These are phyloP conservation scores for Sylvilagus bachmani DNA, from an alignment of 2,113 vertebrate species.

Conservation along the genomic window DNA sequence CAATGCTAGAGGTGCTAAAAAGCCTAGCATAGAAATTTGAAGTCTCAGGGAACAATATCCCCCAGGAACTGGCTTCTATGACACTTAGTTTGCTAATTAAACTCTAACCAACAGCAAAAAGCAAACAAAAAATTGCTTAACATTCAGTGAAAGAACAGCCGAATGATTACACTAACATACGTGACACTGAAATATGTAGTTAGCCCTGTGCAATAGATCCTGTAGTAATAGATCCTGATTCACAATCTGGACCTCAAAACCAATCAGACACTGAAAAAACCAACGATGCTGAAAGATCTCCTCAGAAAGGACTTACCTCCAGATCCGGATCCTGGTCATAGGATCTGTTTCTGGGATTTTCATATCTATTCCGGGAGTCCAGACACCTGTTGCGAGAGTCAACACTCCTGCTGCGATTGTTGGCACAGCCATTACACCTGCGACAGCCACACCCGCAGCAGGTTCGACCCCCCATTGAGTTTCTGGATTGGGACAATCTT, in stretches of 20 bases:
- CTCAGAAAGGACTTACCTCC: slow-evolving; percentile 73
- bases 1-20: slow-evolving; percentile 18
- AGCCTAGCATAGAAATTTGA: neutral
- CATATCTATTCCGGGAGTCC: slow-evolving; percentile 61
- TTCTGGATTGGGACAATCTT: neutral
- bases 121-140: neutral
- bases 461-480: slow-evolving; percentile 69
- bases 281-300: neutral
- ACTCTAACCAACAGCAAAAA: neutral
- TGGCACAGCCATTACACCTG: slow-evolving; percentile 67
- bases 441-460: slow-evolving; percentile 81
- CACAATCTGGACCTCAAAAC: neutral
- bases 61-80: neutral
- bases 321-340: slow-evolving; percentile 62
- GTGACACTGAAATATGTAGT: neutral
- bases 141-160: neutral
- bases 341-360: slow-evolving; percentile 69
- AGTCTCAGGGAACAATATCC: neutral
- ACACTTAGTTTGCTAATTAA: slow-evolving; percentile 19
- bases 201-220: neutral
- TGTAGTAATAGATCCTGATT: neutral
- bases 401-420: slow-evolving; percentile 59
- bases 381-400: slow-evolving; percentile 56
- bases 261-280: neutral
- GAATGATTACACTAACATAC: neutral